Conservation (phyloP, 2,888 invertebrate species). For the Luperina nickerlii region DNA sequence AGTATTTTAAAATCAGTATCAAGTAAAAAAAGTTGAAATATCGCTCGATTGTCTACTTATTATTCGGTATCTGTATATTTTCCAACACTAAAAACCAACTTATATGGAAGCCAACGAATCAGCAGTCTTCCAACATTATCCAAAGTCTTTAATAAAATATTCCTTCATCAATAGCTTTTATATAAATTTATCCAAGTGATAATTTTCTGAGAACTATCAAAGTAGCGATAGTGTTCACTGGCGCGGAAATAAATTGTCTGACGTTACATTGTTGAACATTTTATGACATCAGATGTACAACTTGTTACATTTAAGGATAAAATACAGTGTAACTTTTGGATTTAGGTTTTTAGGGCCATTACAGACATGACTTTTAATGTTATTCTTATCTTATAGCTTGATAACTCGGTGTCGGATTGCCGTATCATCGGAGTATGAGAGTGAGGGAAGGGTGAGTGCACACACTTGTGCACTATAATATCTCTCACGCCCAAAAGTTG, state of each 20-base stretch:
- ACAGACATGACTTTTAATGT: neutral
- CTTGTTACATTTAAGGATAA: conserved; percentile 34
- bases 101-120: neutral
- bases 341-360: neutral
- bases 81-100: neutral
- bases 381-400: neutral
- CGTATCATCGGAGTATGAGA: no score
- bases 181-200: conserved; percentile 48
- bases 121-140: neutral
- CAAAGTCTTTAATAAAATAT: conserved; percentile 13
- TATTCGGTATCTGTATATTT: neutral
- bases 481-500: no score
- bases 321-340: conserved; percentile 26
- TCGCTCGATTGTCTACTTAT: neutral
- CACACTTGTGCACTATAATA: no score
- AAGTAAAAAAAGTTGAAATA: no score
- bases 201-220: conserved; percentile 38
- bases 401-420: no score
- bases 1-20: no score
- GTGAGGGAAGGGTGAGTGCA: no score
- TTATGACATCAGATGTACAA: conserved; percentile 48
- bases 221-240: conserved; percentile 39
- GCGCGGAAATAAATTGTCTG: conserved; percentile 31
- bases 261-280: conserved; percentile 54
- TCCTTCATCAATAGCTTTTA: conserved; percentile 35